Conservation (phyloP, 2,797 vertebrate genomes). For the Falco naumanni region DNA sequence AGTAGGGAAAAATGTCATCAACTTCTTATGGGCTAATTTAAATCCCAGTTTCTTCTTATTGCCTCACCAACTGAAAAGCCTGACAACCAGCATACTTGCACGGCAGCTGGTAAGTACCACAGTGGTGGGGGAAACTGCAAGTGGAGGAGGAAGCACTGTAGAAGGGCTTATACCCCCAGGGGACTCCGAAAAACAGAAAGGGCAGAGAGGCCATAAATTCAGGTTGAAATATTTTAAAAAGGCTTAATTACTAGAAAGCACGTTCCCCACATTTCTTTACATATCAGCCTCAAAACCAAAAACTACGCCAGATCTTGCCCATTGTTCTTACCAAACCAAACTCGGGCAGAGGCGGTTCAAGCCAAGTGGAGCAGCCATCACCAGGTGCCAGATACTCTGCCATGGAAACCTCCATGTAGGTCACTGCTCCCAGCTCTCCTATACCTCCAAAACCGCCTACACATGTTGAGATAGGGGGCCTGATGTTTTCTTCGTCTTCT, state of each 20-base stretch:
- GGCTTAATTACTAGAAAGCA: not conserved
- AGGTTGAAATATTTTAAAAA: not conserved
- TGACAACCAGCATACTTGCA: not conserved
- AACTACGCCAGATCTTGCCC: not conserved
- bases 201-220: not conserved
- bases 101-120: not conserved
- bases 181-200: not conserved
- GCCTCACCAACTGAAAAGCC: not conserved
- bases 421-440: not conserved
- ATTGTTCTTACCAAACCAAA: not conserved
- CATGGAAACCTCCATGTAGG: not conserved
- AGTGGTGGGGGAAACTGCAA: not conserved
- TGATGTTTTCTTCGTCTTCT: not conserved
- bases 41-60: not conserved
- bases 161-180: not conserved
- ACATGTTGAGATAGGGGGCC: not conserved
- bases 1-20: not conserved
- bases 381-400: not conserved
- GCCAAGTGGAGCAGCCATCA: not conserved
- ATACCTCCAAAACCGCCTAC: not conserved
- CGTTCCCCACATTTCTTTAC: rapidly evolving
- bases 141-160: not conserved
- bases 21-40: not conserved
- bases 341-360: not conserved
- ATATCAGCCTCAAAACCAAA: not conserved